phyloP scores from a whole-genome alignment of 2,113 vertebrate genomes.

The Recurvirostra avosetta region DNA sequence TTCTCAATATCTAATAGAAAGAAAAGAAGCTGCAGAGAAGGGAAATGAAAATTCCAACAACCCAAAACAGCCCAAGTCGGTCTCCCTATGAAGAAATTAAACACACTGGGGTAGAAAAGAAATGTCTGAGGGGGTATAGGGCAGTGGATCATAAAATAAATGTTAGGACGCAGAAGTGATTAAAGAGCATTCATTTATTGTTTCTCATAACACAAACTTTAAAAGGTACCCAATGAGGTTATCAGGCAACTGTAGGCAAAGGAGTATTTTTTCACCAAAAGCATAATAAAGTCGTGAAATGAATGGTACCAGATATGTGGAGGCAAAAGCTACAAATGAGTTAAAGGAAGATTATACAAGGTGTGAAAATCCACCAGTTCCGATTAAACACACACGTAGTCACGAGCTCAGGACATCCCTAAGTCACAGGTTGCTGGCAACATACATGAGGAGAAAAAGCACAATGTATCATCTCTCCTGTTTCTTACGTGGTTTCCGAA shows the following conservation, averaged over 20 bases:
- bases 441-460: background rate
- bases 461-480: background rate
- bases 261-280: background rate
- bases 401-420: background rate
- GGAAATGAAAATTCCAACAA: background rate
- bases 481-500: background rate
- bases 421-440: background rate
- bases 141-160: background rate
- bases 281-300: background rate
- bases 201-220: background rate
- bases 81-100: background rate
- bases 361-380: background rate
- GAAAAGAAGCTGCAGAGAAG: background rate
- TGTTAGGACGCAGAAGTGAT: background rate
- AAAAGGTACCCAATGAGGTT: background rate
- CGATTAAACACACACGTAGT: background rate
- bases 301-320: background rate
- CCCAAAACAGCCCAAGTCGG: background rate
- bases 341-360: background rate
- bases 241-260: fast-evolving
- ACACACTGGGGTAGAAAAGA: background rate
- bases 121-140: background rate
- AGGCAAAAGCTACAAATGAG: background rate
- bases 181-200: background rate
- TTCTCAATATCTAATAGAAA: background rate